phyloP scores from a whole-genome alignment of 2,888 invertebrate genomes.

The Polydrusus cervinus region DNA sequence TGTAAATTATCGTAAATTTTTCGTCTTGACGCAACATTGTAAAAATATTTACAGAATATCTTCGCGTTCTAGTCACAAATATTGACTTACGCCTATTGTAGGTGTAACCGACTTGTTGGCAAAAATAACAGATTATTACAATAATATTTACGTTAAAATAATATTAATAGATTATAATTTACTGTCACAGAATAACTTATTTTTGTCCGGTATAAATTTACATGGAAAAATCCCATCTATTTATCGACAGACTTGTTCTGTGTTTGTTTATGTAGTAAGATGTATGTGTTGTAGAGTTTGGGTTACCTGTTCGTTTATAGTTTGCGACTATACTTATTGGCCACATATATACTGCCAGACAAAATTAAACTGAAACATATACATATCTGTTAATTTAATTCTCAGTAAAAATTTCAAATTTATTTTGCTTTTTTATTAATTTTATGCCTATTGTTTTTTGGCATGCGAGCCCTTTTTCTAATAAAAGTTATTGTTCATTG shows the following conservation, averaged over 20 bases:
- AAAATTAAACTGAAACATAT: slow-evolving; percentile 12
- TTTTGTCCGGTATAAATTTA: slow-evolving; percentile 52
- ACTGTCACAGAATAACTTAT: slow-evolving; percentile 53
- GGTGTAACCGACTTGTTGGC: slow-evolving; percentile 50
- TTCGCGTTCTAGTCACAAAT: slow-evolving; percentile 47
- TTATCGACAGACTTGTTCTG: slow-evolving; percentile 57
- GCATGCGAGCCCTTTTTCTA: too few relatives aligned
- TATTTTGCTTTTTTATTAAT: too few relatives aligned
- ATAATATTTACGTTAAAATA: slow-evolving; percentile 54
- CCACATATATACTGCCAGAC: slow-evolving; percentile 39
- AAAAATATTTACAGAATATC: slow-evolving; percentile 52
- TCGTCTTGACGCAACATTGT: slow-evolving; percentile 45
- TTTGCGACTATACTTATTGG: slow-evolving; percentile 48
- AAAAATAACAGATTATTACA: slow-evolving; percentile 54
- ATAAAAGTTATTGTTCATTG: too few relatives aligned
- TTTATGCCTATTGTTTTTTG: too few relatives aligned
- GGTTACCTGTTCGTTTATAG: slow-evolving; percentile 58
- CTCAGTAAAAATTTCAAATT: too few relatives aligned
- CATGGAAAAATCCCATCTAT: slow-evolving; percentile 59
- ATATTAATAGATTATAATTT: slow-evolving; percentile 55
- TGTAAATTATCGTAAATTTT: slow-evolving; percentile 49
- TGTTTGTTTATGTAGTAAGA: slow-evolving; percentile 59
- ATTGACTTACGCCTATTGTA: slow-evolving; percentile 54
- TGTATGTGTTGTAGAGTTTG: slow-evolving; percentile 57
- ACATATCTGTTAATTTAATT: too few relatives aligned